These are phyloP conservation scores for Tetramorium parvispinum DNA, from an alignment of 1,140 invertebrate genomes.

Conservation along the genomic window DNA sequence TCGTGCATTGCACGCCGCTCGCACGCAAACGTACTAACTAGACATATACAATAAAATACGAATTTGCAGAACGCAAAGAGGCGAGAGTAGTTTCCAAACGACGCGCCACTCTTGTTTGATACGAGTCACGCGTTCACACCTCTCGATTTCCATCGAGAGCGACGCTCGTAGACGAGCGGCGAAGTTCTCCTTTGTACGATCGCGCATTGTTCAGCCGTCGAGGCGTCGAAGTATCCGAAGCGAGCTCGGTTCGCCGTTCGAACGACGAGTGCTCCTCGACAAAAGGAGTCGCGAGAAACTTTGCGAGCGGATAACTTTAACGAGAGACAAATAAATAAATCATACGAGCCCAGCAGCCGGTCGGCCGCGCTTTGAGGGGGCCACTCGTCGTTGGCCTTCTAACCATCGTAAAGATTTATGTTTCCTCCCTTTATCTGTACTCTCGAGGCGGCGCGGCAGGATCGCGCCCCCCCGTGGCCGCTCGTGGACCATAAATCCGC, in stretches of 20 bases:
- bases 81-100: not conserved
- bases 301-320: constrained; percentile 64
- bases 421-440: constrained; percentile 3
- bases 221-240: constrained; percentile 58
- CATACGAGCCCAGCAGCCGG: not conserved
- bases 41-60: constrained; percentile 17
- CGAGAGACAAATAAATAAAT: constrained; percentile 73
- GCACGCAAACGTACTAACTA: not conserved
- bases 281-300: constrained; percentile 51
- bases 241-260: constrained; percentile 4
- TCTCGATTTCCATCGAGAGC: constrained; percentile 63
- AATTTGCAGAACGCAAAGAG: not conserved
- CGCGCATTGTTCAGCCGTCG: constrained; percentile 62
- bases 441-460: not conserved
- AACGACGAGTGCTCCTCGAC: not conserved
- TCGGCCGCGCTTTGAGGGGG: constrained; percentile 24
- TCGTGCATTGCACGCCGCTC: not conserved
- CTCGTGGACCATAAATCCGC: constrained; percentile 41
- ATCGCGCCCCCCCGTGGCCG: not conserved
- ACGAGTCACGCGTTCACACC: constrained; percentile 50
- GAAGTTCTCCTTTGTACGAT: constrained; percentile 65
- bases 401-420: constrained; percentile 44
- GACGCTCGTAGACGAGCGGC: constrained; percentile 46
- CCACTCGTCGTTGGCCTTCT: not conserved
- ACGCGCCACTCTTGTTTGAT: constrained; percentile 16